Evolutionary conservation across 2,797 vertebrate species (phyloP).

Genomic region (Acrocephalus scirpaceus): DNA sequence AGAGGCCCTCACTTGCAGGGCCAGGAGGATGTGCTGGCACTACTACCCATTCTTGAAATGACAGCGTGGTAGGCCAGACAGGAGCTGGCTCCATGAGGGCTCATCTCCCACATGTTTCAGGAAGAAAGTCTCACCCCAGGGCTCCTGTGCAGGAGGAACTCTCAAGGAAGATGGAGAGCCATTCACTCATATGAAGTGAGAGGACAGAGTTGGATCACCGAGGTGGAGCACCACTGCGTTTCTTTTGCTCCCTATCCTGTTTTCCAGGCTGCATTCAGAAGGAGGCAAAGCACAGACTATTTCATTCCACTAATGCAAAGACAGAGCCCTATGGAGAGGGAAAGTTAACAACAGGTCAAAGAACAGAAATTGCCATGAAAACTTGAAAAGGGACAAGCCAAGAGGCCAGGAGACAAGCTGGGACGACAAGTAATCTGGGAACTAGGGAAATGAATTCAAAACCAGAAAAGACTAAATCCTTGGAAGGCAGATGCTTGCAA

Average conservation of each 20-base stretch:
- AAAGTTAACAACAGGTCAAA: neutral
- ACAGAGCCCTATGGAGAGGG: neutral
- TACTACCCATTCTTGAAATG: no score
- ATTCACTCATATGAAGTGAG: neutral
- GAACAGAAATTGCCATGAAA: neutral
- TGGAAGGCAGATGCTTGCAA: neutral
- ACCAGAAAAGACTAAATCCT: neutral
- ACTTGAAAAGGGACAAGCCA: neutral
- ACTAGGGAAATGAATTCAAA: neutral
- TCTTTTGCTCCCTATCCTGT: neutral
- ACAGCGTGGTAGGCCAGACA: neutral
- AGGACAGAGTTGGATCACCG: neutral
- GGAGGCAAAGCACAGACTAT: neutral
- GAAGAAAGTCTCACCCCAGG: neutral
- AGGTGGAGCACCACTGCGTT: neutral
- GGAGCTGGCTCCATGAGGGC: neutral
- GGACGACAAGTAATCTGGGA: neutral
- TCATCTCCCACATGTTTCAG: neutral
- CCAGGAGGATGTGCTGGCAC: neutral
- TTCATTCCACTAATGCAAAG: neutral
- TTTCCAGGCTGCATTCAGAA: neutral
- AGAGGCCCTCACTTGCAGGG: neutral
- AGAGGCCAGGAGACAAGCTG: neutral
- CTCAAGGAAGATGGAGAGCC: neutral
- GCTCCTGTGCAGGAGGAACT: neutral